Evolutionary conservation across 2,797 vertebrate genomes (phyloP).

Genomic region (Benthosema pterotum): DNA sequence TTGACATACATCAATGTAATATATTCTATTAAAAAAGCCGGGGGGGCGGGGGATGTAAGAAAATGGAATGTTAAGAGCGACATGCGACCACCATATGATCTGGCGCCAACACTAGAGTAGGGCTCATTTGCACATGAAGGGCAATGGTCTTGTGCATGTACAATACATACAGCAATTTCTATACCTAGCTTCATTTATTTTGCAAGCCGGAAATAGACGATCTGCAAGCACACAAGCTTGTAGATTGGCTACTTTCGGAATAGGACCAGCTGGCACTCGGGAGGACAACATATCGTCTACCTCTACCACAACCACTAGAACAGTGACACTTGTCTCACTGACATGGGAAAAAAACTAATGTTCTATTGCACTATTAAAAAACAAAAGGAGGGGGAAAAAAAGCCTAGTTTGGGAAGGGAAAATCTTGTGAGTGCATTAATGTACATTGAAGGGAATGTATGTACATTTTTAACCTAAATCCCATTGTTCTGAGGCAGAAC

Average conservation of each 20-base stretch:
- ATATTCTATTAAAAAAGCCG: too few relatives aligned
- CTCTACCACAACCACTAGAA: slow-evolving; percentile 27
- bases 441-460: too few relatives aligned
- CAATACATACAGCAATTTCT: slow-evolving; percentile 19
- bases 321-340: slow-evolving; percentile 17
- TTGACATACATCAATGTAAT: too few relatives aligned
- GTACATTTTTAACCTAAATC: too few relatives aligned
- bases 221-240: too few relatives aligned
- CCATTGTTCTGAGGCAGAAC: too few relatives aligned
- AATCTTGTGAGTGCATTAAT: too few relatives aligned
- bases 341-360: slow-evolving; percentile 18
- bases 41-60: background rate
- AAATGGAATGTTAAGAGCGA: background rate
- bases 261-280: slow-evolving; percentile 13
- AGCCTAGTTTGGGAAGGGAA: too few relatives aligned
- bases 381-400: too few relatives aligned
- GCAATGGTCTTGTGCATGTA: slow-evolving; percentile 17
- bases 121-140: slow-evolving; percentile 7
- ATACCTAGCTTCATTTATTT: too few relatives aligned
- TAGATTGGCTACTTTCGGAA: background rate
- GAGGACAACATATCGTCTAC: slow-evolving; percentile 15
- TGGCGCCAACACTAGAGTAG: background rate
- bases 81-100: slow-evolving; percentile 1
- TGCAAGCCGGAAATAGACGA: too few relatives aligned
- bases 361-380: slow-evolving; percentile 53